A percentile compares a stretch with the other conserved stretches of the same genome.
Conservation (phyloP, 2,113 vertebrate species). For the Balaeniceps rex region DNA sequence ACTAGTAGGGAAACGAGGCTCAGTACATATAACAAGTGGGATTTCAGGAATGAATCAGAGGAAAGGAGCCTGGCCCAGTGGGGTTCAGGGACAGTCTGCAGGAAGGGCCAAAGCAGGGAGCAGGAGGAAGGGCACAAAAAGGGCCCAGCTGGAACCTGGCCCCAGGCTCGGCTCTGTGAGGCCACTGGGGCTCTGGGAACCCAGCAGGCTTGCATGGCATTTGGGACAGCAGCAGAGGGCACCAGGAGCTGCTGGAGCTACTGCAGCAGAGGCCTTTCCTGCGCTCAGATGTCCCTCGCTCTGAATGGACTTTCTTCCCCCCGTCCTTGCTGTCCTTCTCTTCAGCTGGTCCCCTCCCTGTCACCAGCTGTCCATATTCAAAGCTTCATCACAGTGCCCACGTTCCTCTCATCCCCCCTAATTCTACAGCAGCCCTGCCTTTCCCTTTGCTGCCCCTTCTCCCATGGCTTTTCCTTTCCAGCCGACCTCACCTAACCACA, state of each 20-base stretch:
- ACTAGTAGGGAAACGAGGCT: background rate
- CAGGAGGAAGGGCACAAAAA: background rate
- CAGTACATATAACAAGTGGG: too few relatives aligned
- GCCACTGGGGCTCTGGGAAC: background rate
- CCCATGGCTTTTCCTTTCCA: background rate
- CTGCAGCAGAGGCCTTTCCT: background rate
- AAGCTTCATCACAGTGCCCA: background rate
- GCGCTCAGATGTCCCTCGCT: background rate
- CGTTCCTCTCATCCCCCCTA: background rate
- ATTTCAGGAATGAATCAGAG: background rate
- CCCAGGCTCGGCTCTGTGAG: fast-evolving
- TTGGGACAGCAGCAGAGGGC: background rate
- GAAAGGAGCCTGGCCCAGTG: background rate
- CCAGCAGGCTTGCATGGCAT: background rate
- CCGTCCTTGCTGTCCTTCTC: background rate
- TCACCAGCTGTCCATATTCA: background rate
- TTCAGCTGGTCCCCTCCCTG: background rate
- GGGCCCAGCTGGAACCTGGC: background rate
- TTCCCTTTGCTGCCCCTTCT: background rate
- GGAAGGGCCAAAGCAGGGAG: background rate
- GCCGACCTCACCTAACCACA: background rate
- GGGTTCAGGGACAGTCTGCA: background rate
- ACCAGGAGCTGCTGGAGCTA: background rate
- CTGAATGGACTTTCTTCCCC: background rate
- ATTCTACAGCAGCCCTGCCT: background rate